Conservation (phyloP, 2,797 vertebrate species). For the Botia kubotai region DNA sequence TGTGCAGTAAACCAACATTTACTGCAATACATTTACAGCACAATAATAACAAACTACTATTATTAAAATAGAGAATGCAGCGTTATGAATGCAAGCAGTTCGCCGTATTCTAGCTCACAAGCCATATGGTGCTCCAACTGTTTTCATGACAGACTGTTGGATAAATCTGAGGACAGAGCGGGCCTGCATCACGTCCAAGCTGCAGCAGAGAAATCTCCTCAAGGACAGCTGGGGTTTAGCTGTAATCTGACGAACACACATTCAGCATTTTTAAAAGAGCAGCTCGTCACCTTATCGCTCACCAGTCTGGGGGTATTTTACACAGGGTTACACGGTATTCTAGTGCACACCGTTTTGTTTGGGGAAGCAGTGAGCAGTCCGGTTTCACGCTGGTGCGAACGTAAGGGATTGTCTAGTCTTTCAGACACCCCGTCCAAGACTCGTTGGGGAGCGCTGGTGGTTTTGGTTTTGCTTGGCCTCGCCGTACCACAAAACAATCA, state of each 20-base stretch:
- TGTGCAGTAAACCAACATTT: neutral
- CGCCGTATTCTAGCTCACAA: constrained; percentile 42
- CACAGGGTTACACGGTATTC: neutral
- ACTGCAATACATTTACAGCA: neutral
- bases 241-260: constrained; percentile 65
- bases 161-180: constrained; percentile 45
- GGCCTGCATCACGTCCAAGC: constrained; percentile 45
- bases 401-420: constrained; percentile 46
- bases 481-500: constrained; percentile 25
- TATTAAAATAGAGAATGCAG: too few relatives aligned
- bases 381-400: constrained; percentile 53
- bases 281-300: constrained; percentile 24
- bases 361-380: constrained; percentile 3
- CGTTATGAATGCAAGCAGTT: constrained; percentile 26
- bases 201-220: constrained; percentile 51
- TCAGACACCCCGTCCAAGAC: constrained; percentile 50
- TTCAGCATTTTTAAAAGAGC: constrained; percentile 64
- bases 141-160: constrained; percentile 44
- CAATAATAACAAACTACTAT: neutral
- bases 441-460: constrained; percentile 29
- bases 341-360: constrained; percentile 38
- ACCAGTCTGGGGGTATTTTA: neutral
- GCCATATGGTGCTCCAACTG: constrained; percentile 62
- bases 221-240: constrained; percentile 63
- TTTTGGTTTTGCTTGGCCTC: constrained; percentile 53